Conservation (phyloP, 2,113 vertebrate species). For the Antechinus stuartii region DNA sequence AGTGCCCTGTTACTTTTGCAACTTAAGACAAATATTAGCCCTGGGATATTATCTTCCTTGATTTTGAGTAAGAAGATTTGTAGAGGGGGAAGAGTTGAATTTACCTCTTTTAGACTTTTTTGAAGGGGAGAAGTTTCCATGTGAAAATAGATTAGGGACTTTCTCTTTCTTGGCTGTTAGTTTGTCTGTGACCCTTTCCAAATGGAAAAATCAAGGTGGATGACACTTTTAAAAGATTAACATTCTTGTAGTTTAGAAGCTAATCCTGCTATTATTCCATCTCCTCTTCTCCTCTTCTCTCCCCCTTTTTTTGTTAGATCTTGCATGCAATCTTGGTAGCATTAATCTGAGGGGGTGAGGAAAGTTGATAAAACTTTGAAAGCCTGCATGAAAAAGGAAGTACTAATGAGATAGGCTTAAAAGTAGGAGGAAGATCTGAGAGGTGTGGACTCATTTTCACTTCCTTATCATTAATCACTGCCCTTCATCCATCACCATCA, state of each 20-base stretch:
- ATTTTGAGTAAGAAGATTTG: background rate
- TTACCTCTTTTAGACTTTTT: background rate
- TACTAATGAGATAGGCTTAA: background rate
- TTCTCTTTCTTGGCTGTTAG: background rate
- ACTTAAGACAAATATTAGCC: background rate
- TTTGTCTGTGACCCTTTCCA: background rate
- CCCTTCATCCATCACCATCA: background rate
- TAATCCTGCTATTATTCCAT: background rate
- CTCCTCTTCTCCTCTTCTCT: rapidly evolving
- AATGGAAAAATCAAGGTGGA: background rate
- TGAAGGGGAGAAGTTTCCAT: background rate
- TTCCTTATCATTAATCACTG: background rate
- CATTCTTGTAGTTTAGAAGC: background rate
- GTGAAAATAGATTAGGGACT: background rate
- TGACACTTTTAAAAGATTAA: background rate
- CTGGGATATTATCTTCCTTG: background rate
- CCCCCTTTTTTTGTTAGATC: background rate
- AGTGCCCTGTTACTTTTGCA: background rate
- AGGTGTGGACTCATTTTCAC: background rate
- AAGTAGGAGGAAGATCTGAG: background rate
- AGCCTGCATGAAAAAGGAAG: background rate
- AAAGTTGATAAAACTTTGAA: background rate
- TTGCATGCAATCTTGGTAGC: background rate
- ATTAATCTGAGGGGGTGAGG: background rate
- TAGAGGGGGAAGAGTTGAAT: background rate